Base-by-base conservation (phyloP, 2,797 vertebrate genomes). In the Sitta carolinensis region DNA sequence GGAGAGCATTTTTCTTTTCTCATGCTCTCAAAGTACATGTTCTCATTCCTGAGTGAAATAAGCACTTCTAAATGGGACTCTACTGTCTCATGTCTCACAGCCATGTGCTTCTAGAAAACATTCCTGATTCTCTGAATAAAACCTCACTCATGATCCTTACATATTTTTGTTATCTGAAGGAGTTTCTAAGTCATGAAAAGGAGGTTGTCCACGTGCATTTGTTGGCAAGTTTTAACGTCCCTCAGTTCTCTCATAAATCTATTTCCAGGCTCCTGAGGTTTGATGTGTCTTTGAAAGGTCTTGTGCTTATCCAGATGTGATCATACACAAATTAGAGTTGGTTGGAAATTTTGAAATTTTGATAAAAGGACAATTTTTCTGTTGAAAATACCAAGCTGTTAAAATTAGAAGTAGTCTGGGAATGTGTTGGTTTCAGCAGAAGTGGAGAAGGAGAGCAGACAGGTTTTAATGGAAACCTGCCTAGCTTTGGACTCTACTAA, bases 351-450 rank as follows among this genome's bases (percentile, higher is more conserved):
- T 40, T 62, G 32, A 36, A 36, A 36, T 36, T 36, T 36, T 36
- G 79, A n/a, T 89, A 82, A 80, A 89, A 57, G 45, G 78, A 76
- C 10, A 69, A 8, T 52, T 90, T 75, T 87, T 87, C 74, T 89
- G 51, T 23, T 79, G 57, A 77, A 91, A 96, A 89, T n/a, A 57
- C 40, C 20, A 47, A n/a, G 57, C 58, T 61, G 27, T 45, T 82
- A 79, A 87, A 94, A 92, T 92, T 92, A 90, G 64, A 79, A 93
- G 76, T 48, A 48, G 84, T 92, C 75, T 67, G 45, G 72, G 84
- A 90, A 91, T 64, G 68, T 38, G 72, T 79, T 90, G 48, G 42
- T 90, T 92, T 96, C 84, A 94, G 84, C 48, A 87, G 78, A 92
- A 87, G 26, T 10, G 30, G 34, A 81, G 66, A 77, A 73, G 34